phyloP scores from a whole-genome alignment of 2,797 vertebrate species.

The Pipistrellus pygmaeus region DNA sequence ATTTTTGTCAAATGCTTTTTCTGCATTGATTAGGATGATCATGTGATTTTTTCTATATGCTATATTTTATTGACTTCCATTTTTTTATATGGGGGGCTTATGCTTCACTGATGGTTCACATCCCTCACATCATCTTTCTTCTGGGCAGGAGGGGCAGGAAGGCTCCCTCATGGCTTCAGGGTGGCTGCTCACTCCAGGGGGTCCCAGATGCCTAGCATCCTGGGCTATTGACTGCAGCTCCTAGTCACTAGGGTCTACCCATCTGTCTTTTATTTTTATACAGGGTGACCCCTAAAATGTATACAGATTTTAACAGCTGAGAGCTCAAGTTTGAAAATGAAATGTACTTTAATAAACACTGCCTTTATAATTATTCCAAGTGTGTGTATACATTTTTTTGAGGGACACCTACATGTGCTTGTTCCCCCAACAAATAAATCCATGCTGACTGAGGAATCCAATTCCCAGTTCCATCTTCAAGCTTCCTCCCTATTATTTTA shows the following conservation, averaged over 20 bases:
- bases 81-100: conserved; percentile 89
- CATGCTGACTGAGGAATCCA: neutral
- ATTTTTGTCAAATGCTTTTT: conserved; percentile 26
- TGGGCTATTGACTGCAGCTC: neutral
- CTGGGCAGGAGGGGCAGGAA: neutral
- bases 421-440: neutral
- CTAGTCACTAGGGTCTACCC: rapidly evolving
- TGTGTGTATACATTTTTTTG: no score
- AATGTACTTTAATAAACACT: no score
- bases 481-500: neutral
- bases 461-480: neutral
- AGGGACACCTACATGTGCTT: neutral
- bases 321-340: no score
- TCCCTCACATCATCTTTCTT: conserved; percentile 90
- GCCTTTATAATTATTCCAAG: no score
- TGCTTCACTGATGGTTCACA: conserved; percentile 89
- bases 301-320: no score
- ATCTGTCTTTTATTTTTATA: neutral
- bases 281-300: no score
- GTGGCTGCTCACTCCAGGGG: neutral
- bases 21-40: neutral
- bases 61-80: neutral
- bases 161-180: rapidly evolving
- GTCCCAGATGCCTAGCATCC: no score
- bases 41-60: neutral